Conservation (phyloP, 2,113 vertebrate genomes). For the Neopipo cinnamomea region DNA sequence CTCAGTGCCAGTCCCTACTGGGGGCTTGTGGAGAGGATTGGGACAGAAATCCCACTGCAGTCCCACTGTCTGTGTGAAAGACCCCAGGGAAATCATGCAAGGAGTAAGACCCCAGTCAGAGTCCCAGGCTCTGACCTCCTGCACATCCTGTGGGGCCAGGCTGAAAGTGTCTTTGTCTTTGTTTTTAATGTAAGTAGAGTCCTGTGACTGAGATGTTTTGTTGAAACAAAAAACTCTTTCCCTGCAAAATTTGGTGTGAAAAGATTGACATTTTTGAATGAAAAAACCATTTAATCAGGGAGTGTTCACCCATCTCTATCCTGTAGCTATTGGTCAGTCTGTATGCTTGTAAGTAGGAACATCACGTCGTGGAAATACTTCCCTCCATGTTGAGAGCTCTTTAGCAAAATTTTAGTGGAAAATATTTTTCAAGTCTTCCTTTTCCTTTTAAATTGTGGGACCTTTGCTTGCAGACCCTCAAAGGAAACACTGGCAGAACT, state of each 20-base stretch:
- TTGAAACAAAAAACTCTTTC: neutral
- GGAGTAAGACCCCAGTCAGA: neutral
- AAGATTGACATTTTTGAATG: neutral
- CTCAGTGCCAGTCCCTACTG: neutral
- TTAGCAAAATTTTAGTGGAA: neutral
- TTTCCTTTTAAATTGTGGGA: neutral
- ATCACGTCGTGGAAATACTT: neutral
- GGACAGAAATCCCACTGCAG: neutral
- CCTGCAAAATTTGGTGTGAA: neutral
- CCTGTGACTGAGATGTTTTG: fast-evolving
- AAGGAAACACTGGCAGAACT: neutral
- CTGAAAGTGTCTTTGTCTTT: neutral
- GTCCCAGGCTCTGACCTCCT: neutral
- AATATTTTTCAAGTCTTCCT: neutral
- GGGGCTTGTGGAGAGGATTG: neutral
- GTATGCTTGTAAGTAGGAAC: neutral
- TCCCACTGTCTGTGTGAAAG: neutral
- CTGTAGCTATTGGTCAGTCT: neutral
- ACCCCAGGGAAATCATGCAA: neutral
- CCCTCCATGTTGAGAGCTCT: neutral
- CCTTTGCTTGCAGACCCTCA: neutral
- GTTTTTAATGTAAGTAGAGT: neutral
- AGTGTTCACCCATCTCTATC: neutral
- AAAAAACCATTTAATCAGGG: neutral
- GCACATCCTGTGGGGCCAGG: neutral